These are phyloP conservation scores for Drosophila varians DNA, from an alignment of 1,140 invertebrate species.

Conservation along the genomic window DNA sequence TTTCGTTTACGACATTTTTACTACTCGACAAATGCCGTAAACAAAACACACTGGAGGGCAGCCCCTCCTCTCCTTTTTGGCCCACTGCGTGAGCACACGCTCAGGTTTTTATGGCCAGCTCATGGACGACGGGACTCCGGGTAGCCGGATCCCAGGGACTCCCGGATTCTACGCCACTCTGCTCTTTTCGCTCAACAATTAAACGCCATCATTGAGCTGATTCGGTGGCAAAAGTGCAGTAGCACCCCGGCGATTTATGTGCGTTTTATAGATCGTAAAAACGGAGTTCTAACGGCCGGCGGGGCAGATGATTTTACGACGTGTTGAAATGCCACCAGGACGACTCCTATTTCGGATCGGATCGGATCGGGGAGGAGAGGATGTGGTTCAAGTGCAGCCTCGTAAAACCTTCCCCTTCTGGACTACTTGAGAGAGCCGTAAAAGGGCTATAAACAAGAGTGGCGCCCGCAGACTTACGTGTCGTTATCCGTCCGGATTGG, in stretches of 20 bases:
- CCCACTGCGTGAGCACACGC: conserved; percentile 19
- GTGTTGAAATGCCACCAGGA: conserved; percentile 68
- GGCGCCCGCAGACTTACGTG: conserved; percentile 37
- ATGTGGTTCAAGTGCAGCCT: conserved; percentile 69
- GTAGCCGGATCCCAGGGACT: neutral
- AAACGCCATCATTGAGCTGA: conserved; percentile 56
- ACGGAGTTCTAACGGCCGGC: conserved; percentile 58
- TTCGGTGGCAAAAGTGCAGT: conserved; percentile 58
- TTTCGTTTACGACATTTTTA: conserved; percentile 81
- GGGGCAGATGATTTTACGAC: conserved; percentile 71
- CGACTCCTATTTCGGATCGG: conserved; percentile 13
- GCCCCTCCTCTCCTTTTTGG: conserved; percentile 10
- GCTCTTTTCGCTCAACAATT: conserved; percentile 54
- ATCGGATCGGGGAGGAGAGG: conserved; percentile 37
- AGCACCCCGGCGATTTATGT: conserved; percentile 65
- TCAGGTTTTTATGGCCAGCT: conserved; percentile 50
- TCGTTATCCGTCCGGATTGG: conserved; percentile 39
- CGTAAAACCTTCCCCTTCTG: conserved; percentile 57
- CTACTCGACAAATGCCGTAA: conserved; percentile 67
- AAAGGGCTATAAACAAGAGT: conserved; percentile 78
- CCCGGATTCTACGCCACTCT: neutral
- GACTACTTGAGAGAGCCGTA: conserved; percentile 69
- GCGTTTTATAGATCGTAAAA: conserved; percentile 80
- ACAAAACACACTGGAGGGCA: conserved; percentile 60
- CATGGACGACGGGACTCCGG: neutral